Evolutionary conservation across 2,113 vertebrate species (phyloP).

Genomic region (Anser cygnoides): DNA sequence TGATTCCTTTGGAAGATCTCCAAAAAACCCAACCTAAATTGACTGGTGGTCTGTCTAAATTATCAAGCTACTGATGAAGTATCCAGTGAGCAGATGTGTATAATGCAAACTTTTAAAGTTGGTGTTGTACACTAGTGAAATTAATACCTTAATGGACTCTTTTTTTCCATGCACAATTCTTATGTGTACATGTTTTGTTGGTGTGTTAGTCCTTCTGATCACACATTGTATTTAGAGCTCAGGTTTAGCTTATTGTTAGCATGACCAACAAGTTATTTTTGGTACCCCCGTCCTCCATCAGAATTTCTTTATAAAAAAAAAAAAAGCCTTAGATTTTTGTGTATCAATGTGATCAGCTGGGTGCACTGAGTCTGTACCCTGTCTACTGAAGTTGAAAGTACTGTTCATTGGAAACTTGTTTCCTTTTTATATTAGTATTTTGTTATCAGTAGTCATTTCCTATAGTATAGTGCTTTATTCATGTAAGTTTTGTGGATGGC

Average conservation of each 20-base stretch:
- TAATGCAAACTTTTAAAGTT: background rate
- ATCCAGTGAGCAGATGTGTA: background rate
- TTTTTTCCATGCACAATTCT: background rate
- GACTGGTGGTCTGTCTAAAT: background rate
- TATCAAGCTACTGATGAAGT: background rate
- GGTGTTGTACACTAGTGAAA: background rate
- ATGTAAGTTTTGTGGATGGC: background rate
- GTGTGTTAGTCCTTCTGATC: background rate
- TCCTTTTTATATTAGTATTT: background rate
- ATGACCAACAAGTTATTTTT: background rate
- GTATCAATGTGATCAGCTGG: background rate
- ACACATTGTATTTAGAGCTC: background rate
- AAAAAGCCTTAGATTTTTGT: too few species aligned
- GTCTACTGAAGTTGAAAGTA: background rate
- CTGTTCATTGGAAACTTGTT: background rate
- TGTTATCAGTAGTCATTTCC: background rate
- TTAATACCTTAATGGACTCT: background rate
- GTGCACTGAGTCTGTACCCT: background rate
- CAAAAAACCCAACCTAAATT: background rate
- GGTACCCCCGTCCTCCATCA: background rate
- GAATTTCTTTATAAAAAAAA: background rate
- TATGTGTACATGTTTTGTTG: fast-evolving
- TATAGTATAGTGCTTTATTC: background rate
- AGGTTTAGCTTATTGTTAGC: background rate
- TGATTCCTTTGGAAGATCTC: background rate